Base-by-base conservation (phyloP, 2,797 vertebrate species). In the Eulemur albifrons region DNA sequence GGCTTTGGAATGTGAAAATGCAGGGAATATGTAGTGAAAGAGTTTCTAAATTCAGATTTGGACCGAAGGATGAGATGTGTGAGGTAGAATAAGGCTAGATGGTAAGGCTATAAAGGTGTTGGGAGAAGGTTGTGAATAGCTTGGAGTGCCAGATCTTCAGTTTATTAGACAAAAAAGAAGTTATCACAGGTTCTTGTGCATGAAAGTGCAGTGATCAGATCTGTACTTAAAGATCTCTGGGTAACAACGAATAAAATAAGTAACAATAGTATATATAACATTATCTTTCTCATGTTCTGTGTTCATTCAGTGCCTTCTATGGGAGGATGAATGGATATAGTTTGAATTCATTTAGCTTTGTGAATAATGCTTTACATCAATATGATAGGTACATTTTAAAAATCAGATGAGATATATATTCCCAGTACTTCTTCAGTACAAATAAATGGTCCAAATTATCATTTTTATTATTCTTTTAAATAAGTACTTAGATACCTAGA, bases 261-360 rank as follows among this genome's bases (percentile, higher is more conserved):
- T 57, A 57, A 43, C 30, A 88, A 50, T 45, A 77, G 4, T 59
- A 18, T 52, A 23, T 30, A 17, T 81, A 85, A 77, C 15, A 15
- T 85, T 77, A 2, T 38, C 17, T 38, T 85, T 88, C 59, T 96
- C 38, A 76, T 95, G 35, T 75, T 75, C 32, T 88, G 3, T 57
- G 32, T 61, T 88, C 30, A 80, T 65, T 84, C 65, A 88, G 8
- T 67, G 7, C 10, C n/a, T 72, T 35, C 8, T 65, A 15, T 18
- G 38, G 91, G 50, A 92, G 32, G n/a, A 67, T 79, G 77, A 73
- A 69, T 91, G 38, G 9, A 9, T 35, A 7, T 67, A 30, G 27
- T 57, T 91, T 93, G 43, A 80, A 67, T 92, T 85, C 1, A n/a
- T 75, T 95, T 72, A 69, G 18, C 17, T 84, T 87, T 86, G 88